Percentiles rank a stretch among this genome's conserved stretches.
phyloP scores from a whole-genome alignment of 2,888 invertebrate genomes.

The Aspidiotus destructor region DNA sequence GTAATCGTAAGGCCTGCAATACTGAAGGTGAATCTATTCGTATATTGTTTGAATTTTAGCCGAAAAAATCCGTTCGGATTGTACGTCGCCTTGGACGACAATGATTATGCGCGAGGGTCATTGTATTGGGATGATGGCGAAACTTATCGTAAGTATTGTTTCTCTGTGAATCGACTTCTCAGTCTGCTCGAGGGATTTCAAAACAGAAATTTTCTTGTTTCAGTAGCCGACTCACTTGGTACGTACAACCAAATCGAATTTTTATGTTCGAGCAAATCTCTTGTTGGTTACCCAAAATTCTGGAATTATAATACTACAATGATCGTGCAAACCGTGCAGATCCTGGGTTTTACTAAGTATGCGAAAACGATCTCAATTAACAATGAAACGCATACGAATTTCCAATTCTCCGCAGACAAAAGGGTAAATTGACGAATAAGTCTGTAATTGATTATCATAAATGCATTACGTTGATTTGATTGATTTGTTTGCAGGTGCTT shows the following conservation, averaged over 20 bases:
- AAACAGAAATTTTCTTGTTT: neutral
- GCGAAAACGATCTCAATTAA: conserved; percentile 20
- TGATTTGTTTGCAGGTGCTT: neutral
- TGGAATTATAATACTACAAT: conserved; percentile 31
- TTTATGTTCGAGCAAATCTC: conserved; percentile 11
- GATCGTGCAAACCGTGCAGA: conserved; percentile 27
- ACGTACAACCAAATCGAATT: conserved; percentile 13
- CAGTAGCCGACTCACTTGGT: neutral
- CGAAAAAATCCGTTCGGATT: conserved; percentile 57
- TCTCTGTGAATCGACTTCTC: neutral
- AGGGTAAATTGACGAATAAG: neutral
- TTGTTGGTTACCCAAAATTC: conserved; percentile 27
- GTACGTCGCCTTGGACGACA: conserved; percentile 50
- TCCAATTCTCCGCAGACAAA: conserved; percentile 2
- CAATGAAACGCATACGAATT: conserved; percentile 20
- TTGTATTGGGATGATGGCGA: conserved; percentile 78
- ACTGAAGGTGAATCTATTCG: neutral
- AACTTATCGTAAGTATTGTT: conserved; percentile 49
- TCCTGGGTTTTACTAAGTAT: conserved; percentile 28
- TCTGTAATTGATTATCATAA: neutral
- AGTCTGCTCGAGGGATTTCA: neutral
- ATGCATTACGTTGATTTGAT: neutral
- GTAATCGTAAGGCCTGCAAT: neutral
- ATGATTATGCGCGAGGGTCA: conserved; percentile 46
- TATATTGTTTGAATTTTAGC: conserved; percentile 37